These are phyloP conservation scores for Psephotus haematonotus DNA, from an alignment of 2,113 vertebrate genomes.

Conservation along the genomic window DNA sequence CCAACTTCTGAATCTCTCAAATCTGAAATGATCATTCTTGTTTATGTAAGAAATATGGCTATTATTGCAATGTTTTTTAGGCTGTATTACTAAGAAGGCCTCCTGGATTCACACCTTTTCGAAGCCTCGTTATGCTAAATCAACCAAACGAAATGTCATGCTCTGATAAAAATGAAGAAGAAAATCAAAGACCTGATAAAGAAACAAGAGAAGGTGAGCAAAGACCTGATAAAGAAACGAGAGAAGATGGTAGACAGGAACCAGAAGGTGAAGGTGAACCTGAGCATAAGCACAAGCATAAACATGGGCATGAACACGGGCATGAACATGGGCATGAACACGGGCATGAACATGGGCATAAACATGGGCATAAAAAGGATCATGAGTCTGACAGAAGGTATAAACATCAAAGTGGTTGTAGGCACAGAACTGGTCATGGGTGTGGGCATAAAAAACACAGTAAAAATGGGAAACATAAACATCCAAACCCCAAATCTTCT, in stretches of 20 bases:
- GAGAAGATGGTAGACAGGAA: background rate
- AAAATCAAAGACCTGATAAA: background rate
- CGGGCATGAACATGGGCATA: background rate
- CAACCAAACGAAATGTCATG: background rate
- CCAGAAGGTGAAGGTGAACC: background rate
- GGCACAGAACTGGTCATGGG: background rate
- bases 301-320: background rate
- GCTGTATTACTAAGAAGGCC: background rate
- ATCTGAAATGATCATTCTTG: background rate
- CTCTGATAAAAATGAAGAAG: background rate
- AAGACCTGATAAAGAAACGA: background rate
- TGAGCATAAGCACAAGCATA: background rate
- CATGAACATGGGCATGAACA: background rate
- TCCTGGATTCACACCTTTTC: conserved; percentile 78
- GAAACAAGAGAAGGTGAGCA: background rate
- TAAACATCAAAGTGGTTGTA: background rate
- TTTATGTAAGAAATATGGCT: background rate
- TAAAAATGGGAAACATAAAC: background rate
- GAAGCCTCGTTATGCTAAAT: accelerated
- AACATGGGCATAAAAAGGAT: background rate
- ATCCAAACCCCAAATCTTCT: conserved; percentile 53
- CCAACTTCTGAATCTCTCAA: background rate
- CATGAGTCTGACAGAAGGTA: background rate
- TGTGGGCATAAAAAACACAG: conserved; percentile 36
- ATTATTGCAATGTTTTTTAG: conserved; percentile 39